Conservation (phyloP, 2,888 invertebrate species). For the Pristionchus mayeri region DNA sequence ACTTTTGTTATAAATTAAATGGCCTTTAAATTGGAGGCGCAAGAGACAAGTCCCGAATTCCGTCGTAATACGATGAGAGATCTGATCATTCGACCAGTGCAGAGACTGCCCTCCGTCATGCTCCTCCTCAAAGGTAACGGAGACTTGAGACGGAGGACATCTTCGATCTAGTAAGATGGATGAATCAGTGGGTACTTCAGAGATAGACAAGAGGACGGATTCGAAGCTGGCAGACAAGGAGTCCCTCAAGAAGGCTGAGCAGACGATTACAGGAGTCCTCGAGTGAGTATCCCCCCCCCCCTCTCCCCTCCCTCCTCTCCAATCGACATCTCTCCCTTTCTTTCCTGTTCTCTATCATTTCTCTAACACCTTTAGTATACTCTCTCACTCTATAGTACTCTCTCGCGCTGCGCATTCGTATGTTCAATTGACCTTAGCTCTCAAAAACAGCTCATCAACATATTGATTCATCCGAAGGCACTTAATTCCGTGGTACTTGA, state of each 20-base stretch:
- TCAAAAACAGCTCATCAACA: not conserved
- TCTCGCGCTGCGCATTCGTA: not conserved
- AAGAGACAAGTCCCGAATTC: constrained; percentile 87
- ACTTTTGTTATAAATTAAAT: no score
- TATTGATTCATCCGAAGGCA: not conserved
- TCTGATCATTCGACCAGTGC: constrained; percentile 95
- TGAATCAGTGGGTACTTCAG: no score
- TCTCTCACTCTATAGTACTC: not conserved
- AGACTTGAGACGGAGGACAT: no score
- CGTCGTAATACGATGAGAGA: constrained; percentile 95
- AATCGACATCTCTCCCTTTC: not conserved
- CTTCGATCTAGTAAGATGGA: no score
- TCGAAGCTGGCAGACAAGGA: constrained; percentile 45
- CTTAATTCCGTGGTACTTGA: not conserved
- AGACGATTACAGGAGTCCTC: constrained; percentile 20
- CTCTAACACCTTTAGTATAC: no score
- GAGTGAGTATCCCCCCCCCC: constrained; percentile 18
- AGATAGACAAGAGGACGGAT: constrained; percentile 49
- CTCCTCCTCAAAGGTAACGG: constrained; percentile 92
- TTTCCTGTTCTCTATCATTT: no score
- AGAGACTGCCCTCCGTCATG: constrained; percentile 95
- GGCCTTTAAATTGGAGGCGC: constrained; percentile 72
- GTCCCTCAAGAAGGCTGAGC: constrained; percentile 33
- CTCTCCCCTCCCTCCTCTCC: not conserved
- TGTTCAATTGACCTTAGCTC: not conserved